These are phyloP conservation scores for Malthinus flaveolus DNA, from an alignment of 2,888 invertebrate genomes.

Conservation along the genomic window DNA sequence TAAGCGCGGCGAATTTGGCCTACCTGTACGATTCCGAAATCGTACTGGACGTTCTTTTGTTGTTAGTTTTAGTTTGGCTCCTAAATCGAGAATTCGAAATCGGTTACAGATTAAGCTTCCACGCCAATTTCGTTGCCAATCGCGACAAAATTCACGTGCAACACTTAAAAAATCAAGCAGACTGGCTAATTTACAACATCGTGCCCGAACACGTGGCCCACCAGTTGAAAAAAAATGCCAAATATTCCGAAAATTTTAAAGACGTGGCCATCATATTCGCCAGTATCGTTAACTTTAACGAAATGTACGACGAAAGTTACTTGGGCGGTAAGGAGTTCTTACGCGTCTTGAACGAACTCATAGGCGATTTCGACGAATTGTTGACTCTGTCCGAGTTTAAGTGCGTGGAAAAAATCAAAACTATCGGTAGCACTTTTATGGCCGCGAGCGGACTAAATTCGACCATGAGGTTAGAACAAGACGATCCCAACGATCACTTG, in stretches of 20 bases:
- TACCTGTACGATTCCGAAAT: slow-evolving; percentile 67
- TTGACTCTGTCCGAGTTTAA: slow-evolving; percentile 79
- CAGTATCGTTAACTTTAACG: slow-evolving; percentile 95
- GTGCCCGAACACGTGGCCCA: slow-evolving; percentile 95
- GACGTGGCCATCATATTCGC: slow-evolving; percentile 94
- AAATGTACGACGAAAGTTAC: slow-evolving; percentile 97
- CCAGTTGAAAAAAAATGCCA: slow-evolving; percentile 87
- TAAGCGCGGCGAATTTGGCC: background rate
- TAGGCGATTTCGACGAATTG: slow-evolving; percentile 94
- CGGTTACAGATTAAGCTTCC: slow-evolving; percentile 89
- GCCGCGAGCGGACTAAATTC: slow-evolving; percentile 95
- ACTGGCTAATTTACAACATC: slow-evolving; percentile 95
- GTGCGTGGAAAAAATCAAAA: slow-evolving; percentile 96
- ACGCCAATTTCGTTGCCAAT: slow-evolving; percentile 88
- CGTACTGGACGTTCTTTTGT: slow-evolving; percentile 76
- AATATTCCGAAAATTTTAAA: slow-evolving; percentile 93
- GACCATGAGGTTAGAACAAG: slow-evolving; percentile 67
- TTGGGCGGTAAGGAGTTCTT: slow-evolving; percentile 93
- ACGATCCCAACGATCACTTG: slow-evolving; percentile 76
- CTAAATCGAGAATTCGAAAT: slow-evolving; percentile 95
- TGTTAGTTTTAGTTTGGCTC: slow-evolving; percentile 89
- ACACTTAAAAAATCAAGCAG: slow-evolving; percentile 92
- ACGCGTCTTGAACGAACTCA: slow-evolving; percentile 92
- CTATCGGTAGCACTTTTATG: slow-evolving; percentile 97
- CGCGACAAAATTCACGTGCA: slow-evolving; percentile 87